Conservation (phyloP, 2,113 vertebrate genomes). For the Oryzias celebensis region DNA sequence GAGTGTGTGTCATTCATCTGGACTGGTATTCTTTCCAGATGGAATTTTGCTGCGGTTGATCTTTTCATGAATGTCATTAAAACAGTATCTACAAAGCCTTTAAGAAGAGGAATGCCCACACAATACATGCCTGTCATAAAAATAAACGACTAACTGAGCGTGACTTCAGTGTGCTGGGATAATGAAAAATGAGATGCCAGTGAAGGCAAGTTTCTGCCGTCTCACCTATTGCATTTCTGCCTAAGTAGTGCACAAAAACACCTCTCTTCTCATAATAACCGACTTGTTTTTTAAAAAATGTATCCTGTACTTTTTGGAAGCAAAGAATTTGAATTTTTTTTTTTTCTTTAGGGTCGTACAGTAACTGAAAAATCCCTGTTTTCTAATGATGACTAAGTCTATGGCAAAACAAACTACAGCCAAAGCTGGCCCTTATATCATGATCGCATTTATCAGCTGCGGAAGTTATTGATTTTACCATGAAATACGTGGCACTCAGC, state of each 20-base stretch:
- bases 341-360: not conserved
- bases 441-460: conserved; percentile 21
- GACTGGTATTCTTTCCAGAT: conserved; percentile 12
- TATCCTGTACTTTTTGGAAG: not conserved
- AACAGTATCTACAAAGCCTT: conserved; percentile 7
- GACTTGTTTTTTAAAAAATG: no score
- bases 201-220: not conserved
- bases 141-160: not conserved
- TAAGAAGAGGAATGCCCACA: conserved; percentile 3
- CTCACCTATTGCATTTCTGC: no score
- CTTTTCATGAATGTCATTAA: conserved; percentile 22
- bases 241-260: no score
- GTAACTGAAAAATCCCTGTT: conserved; percentile 4
- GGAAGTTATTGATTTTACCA: conserved; percentile 15
- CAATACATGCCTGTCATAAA: conserved; percentile 21
- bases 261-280: no score
- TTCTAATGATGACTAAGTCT: conserved; percentile 11
- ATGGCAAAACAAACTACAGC: not conserved
- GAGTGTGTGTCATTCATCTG: not conserved
- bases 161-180: conserved; percentile 10
- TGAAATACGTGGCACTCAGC: conserved; percentile 9
- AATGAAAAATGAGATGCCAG: conserved; percentile 13
- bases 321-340: not conserved
- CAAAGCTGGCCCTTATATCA: conserved; percentile 7
- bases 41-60: conserved; percentile 9